Percentiles rank a stretch among this genome's conserved stretches.
phyloP scores from a whole-genome alignment of 2,797 vertebrate species.

The Catamblyrhynchus diadema region DNA sequence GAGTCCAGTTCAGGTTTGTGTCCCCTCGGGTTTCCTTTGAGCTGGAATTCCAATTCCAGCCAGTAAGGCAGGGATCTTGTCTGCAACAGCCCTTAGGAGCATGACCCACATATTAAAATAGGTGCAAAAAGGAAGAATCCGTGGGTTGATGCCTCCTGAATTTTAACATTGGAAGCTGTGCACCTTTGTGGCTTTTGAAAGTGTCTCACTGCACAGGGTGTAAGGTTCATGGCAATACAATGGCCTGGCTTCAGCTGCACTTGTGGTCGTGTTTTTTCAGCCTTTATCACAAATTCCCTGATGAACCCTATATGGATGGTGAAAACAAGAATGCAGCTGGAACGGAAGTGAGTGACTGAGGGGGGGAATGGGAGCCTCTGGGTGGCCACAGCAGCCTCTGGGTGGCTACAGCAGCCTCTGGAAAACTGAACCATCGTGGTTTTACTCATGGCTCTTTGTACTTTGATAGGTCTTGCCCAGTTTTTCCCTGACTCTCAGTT shows the following conservation, averaged over 20 bases:
- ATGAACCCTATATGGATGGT: constrained; percentile 99
- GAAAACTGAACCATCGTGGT: not conserved
- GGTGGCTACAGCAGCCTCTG: not conserved
- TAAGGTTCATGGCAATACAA: not conserved
- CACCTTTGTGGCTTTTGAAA: not conserved
- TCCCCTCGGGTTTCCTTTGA: not conserved
- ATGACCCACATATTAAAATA: not conserved
- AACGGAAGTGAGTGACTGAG: constrained; percentile 84
- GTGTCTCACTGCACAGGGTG: not conserved
- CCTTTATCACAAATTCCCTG: constrained; percentile 94
- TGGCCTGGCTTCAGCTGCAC: not conserved
- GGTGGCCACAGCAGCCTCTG: not conserved
- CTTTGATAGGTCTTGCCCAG: not conserved
- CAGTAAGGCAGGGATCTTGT: not conserved
- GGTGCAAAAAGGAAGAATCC: not conserved
- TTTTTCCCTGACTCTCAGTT: not conserved
- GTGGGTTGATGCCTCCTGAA: not conserved
- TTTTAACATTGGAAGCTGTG: not conserved
- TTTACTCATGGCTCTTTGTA: not conserved
- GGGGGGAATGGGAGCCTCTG: not conserved
- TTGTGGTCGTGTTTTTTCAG: constrained; percentile 66
- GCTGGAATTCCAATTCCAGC: not conserved
- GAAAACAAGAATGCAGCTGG: constrained; percentile 98
- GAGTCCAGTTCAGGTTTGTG: not conserved
- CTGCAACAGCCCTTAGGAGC: not conserved